phyloP scores from a whole-genome alignment of 2,113 vertebrate species.

The Dolichotis patagonum region DNA sequence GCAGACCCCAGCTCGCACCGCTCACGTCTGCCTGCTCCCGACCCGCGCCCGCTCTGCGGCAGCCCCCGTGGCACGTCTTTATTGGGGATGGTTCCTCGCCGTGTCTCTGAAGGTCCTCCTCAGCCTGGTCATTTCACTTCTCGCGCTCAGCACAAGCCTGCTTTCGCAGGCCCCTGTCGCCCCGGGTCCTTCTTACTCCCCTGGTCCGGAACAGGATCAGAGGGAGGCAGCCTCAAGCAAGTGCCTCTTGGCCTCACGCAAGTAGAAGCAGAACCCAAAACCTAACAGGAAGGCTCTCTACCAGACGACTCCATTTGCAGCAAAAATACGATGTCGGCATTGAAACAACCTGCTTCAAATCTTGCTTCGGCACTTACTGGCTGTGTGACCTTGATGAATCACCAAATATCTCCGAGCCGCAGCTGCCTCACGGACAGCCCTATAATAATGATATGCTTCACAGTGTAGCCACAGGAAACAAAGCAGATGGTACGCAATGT shows the following conservation, averaged over 20 bases:
- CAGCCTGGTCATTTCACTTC: constrained; percentile 16
- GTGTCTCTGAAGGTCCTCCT: constrained; percentile 15
- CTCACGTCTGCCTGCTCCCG: too few relatives aligned
- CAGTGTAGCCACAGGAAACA: background rate
- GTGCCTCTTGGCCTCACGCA: constrained; percentile 33
- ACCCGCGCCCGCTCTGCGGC: background rate
- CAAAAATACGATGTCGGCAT: background rate
- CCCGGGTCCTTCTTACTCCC: constrained; percentile 28
- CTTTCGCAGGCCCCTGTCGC: constrained; percentile 23
- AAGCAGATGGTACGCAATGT: background rate
- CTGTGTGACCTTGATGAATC: background rate
- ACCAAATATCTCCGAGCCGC: background rate
- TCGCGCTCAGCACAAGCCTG: constrained; percentile 42
- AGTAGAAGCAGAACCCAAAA: background rate
- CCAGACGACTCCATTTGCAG: background rate
- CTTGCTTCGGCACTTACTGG: background rate
- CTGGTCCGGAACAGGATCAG: constrained; percentile 41
- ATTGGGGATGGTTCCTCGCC: background rate
- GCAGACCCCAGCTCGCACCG: background rate
- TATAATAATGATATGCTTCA: background rate
- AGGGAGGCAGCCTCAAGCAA: constrained; percentile 26
- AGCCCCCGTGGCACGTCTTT: background rate
- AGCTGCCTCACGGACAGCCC: background rate
- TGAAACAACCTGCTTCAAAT: background rate
- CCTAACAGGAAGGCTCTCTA: background rate